These are phyloP conservation scores for Platyscapa corneri DNA, from an alignment of 1,140 invertebrate species.

Conservation along the genomic window DNA sequence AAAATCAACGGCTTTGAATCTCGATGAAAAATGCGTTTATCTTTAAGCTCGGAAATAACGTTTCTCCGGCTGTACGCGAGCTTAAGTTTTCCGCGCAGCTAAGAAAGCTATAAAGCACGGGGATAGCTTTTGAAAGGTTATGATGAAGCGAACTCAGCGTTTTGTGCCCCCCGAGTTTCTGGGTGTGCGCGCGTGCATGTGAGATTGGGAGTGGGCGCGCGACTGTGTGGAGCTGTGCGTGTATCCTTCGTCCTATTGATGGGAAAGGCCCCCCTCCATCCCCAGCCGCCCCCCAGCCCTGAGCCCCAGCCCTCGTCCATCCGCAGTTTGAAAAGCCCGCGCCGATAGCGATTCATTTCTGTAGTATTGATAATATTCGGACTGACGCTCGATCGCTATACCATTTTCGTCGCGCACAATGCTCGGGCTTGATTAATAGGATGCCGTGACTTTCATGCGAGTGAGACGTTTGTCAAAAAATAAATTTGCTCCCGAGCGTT, in stretches of 20 bases:
- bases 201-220: neutral
- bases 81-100: constrained; percentile 40
- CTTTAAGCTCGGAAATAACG: neutral
- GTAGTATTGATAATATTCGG: constrained; percentile 51
- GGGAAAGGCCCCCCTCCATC: constrained; percentile 31
- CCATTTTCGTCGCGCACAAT: constrained; percentile 37
- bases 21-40: constrained; percentile 1
- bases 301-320: neutral
- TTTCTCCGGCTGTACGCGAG: constrained; percentile 27
- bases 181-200: neutral
- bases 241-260: constrained; percentile 32
- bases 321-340: constrained; percentile 41
- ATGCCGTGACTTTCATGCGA: constrained; percentile 39
- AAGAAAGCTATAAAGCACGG: constrained; percentile 45
- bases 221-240: neutral
- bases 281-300: no score
- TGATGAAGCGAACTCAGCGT: constrained; percentile 50
- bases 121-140: constrained; percentile 47
- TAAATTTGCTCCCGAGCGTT: neutral
- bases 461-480: constrained; percentile 25
- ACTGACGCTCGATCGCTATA: neutral
- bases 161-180: constrained; percentile 1
- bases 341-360: constrained; percentile 51
- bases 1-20: neutral
- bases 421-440: constrained; percentile 44